These are phyloP conservation scores for Tokudaia muenninki DNA, from an alignment of 2,797 vertebrate species.

Conservation along the genomic window DNA sequence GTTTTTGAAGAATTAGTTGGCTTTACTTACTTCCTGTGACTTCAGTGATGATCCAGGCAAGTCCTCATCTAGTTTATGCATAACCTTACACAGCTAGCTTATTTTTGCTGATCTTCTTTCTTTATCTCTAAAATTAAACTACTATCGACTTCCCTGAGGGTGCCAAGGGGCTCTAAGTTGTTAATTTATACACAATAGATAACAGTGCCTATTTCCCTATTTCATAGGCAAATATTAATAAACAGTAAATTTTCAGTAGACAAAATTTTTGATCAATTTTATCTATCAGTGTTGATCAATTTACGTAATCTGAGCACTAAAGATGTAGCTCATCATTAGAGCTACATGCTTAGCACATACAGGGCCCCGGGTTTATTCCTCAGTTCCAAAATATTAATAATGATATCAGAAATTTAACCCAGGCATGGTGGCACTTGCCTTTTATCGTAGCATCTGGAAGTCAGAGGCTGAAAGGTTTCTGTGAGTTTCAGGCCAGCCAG, in stretches of 20 bases:
- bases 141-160: neutral
- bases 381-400: neutral
- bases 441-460: neutral
- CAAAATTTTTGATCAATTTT: neutral
- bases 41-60: neutral
- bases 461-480: neutral
- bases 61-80: neutral
- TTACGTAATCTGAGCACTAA: neutral
- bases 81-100: neutral
- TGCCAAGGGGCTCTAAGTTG: conserved; percentile 5
- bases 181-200: conserved; percentile 36
- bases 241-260: neutral
- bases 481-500: neutral
- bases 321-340: neutral
- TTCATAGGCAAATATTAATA: neutral
- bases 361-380: no score
- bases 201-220: neutral
- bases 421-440: neutral
- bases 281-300: neutral
- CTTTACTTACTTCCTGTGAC: neutral
- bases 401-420: neutral
- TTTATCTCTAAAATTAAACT: conserved; percentile 9
- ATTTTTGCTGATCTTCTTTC: neutral
- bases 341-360: neutral
- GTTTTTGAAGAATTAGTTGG: neutral